Evolutionary conservation across 2,888 invertebrate species (phyloP).

Genomic region (Cheilosia vernalis): DNA sequence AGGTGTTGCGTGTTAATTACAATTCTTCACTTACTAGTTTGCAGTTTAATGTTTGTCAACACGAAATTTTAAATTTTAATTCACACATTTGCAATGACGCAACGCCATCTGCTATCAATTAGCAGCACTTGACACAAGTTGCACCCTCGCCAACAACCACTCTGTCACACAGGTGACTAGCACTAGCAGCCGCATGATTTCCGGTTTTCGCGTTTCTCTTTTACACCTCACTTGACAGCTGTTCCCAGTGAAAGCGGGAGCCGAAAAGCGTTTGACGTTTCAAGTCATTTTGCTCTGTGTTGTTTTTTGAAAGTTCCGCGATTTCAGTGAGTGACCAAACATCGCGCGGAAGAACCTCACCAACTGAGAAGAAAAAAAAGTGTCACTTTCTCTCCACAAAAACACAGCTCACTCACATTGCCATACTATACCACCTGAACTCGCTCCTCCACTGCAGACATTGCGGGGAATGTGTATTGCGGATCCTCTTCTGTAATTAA

Average conservation of each 20-base stretch:
- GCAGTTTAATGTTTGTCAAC: background rate
- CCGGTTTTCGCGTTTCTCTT: background rate
- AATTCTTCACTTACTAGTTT: too few relatives aligned
- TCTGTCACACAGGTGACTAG: slow-evolving; percentile 1
- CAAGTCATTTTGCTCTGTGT: background rate
- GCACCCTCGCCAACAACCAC: slow-evolving; percentile 15
- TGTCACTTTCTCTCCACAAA: slow-evolving; percentile 54
- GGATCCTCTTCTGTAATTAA: slow-evolving; percentile 70
- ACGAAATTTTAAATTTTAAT: background rate
- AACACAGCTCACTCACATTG: slow-evolving; percentile 41
- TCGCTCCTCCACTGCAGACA: slow-evolving; percentile 21
- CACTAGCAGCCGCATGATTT: slow-evolving; percentile 11
- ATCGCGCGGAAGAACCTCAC: background rate
- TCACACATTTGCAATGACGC: background rate
- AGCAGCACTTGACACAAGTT: background rate
- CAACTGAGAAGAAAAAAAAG: slow-evolving; percentile 28
- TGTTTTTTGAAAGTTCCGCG: slow-evolving; percentile 66
- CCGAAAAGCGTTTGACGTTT: slow-evolving; percentile 51
- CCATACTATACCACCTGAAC: slow-evolving; percentile 34
- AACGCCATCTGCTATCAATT: slow-evolving; percentile 28
- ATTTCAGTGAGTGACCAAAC: slow-evolving; percentile 23
- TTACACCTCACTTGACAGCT: slow-evolving; percentile 28
- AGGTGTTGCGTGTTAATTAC: too few relatives aligned
- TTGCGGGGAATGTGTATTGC: slow-evolving; percentile 47
- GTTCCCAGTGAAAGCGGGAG: slow-evolving; percentile 48